These are phyloP conservation scores for Mesodorylaimus sp. DNA, from an alignment of 2,888 invertebrate species.

Conservation along the genomic window DNA sequence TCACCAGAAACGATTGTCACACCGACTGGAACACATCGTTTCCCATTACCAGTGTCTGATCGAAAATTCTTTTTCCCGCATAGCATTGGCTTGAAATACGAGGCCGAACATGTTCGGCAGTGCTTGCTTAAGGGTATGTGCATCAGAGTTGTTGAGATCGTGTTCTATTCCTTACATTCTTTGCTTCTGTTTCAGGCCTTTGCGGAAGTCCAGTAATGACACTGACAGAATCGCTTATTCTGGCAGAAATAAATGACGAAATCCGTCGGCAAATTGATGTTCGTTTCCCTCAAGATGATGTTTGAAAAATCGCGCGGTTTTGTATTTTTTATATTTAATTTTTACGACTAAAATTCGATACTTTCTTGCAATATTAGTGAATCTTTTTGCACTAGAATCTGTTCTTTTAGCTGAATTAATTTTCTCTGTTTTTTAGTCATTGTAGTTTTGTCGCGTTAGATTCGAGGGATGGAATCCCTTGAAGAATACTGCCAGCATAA, in stretches of 20 bases:
- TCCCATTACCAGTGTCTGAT: background rate
- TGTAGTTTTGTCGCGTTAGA: too few species aligned
- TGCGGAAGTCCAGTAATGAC: background rate
- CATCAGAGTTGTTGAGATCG: background rate
- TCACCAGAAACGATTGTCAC: slow-evolving; percentile 9
- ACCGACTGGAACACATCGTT: background rate
- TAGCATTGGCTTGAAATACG: slow-evolving; percentile 19
- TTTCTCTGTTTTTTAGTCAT: too few species aligned
- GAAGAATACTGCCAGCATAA: too few species aligned
- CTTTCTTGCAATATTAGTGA: too few species aligned
- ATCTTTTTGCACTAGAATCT: too few species aligned
- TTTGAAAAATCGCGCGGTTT: too few species aligned
- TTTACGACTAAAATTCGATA: too few species aligned
- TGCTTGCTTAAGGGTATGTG: slow-evolving; percentile 18
- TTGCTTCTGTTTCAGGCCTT: background rate
- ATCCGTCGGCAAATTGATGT: background rate
- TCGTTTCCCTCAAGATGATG: too few species aligned
- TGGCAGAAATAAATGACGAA: slow-evolving; percentile 4
- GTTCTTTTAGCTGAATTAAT: too few species aligned
- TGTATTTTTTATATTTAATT: too few species aligned
- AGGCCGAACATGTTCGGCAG: slow-evolving; percentile 18
- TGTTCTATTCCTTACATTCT: too few species aligned
- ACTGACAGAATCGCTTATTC: background rate
- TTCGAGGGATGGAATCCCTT: too few species aligned
- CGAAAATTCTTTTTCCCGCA: slow-evolving; percentile 16